phyloP scores from a whole-genome alignment of 1,140 invertebrate genomes.

The Mamestra configurata region DNA sequence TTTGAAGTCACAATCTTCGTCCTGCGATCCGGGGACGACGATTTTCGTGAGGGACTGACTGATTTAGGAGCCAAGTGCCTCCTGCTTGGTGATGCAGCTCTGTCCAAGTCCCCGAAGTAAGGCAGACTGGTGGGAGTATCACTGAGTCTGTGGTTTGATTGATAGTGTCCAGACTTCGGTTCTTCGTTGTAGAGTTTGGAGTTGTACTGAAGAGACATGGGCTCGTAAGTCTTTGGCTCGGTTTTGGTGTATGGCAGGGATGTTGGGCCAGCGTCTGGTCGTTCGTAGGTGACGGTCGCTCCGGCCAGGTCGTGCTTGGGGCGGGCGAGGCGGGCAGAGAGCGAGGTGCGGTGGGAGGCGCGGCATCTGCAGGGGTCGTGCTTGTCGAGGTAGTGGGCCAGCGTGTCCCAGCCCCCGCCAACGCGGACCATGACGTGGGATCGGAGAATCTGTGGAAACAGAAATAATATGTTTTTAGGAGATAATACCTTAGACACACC shows the following conservation, averaged over 20 bases:
- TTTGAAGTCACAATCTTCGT: slow-evolving; percentile 77
- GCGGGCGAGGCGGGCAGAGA: slow-evolving; percentile 89
- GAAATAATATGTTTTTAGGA: slow-evolving; percentile 5
- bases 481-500: too few relatives aligned
- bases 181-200: slow-evolving; percentile 74
- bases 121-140: slow-evolving; percentile 79
- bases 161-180: slow-evolving; percentile 70
- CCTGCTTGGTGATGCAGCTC: slow-evolving; percentile 74
- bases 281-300: slow-evolving; percentile 95
- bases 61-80: slow-evolving; percentile 73
- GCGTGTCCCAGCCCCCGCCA: slow-evolving; percentile 98
- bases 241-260: slow-evolving; percentile 78
- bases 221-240: slow-evolving; percentile 80
- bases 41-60: slow-evolving; percentile 84
- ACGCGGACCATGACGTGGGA: slow-evolving; percentile 99
- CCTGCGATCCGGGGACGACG: slow-evolving; percentile 79
- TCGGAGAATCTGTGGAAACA: slow-evolving; percentile 93
- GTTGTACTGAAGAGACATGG: slow-evolving; percentile 79
- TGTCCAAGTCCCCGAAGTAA: slow-evolving; percentile 78
- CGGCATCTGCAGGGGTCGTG: slow-evolving; percentile 98
- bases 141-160: slow-evolving; percentile 71
- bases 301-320: slow-evolving; percentile 92
- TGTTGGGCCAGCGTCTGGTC: slow-evolving; percentile 84
- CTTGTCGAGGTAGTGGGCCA: slow-evolving; percentile 98
- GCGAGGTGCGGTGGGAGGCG: slow-evolving; percentile 90